Conservation (phyloP, 2,888 invertebrate genomes). For the Mechanitis messenoides region DNA sequence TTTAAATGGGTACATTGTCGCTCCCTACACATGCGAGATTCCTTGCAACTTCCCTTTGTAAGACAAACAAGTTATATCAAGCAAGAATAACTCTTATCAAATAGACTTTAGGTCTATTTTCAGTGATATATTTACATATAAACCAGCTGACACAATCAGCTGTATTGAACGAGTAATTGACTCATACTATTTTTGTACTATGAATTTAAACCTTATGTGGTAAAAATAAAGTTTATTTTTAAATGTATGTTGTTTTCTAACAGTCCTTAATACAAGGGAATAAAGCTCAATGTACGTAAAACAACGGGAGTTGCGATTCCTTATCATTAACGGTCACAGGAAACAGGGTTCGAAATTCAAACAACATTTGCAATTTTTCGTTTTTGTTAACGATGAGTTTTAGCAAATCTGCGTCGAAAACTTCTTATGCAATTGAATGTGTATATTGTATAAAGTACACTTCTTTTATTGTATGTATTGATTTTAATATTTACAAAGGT, state of each 20-base stretch:
- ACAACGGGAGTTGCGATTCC: conserved; percentile 23
- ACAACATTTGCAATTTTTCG: too few relatives aligned
- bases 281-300: background rate
- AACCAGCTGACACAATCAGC: conserved; percentile 30
- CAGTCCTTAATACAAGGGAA: background rate
- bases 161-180: conserved; percentile 21
- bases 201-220: conserved; percentile 10
- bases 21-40: conserved; percentile 15
- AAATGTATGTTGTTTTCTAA: background rate
- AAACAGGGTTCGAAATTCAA: conserved; percentile 16
- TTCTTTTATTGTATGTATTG: too few relatives aligned
- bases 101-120: conserved; percentile 5
- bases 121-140: background rate
- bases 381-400: too few relatives aligned
- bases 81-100: conserved; percentile 8
- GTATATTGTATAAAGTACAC: too few relatives aligned
- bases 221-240: conserved; percentile 7
- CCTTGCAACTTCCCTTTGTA: conserved; percentile 18
- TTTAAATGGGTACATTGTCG: conserved; percentile 13
- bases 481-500: too few relatives aligned
- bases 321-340: conserved; percentile 26
- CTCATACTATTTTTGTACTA: conserved; percentile 23
- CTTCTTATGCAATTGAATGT: too few relatives aligned
- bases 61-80: background rate
- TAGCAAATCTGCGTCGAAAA: too few relatives aligned